phyloP scores from a whole-genome alignment of 30 jellyfish, hydroid and myxozoan species.

The Clytia hemisphaerica region DNA sequence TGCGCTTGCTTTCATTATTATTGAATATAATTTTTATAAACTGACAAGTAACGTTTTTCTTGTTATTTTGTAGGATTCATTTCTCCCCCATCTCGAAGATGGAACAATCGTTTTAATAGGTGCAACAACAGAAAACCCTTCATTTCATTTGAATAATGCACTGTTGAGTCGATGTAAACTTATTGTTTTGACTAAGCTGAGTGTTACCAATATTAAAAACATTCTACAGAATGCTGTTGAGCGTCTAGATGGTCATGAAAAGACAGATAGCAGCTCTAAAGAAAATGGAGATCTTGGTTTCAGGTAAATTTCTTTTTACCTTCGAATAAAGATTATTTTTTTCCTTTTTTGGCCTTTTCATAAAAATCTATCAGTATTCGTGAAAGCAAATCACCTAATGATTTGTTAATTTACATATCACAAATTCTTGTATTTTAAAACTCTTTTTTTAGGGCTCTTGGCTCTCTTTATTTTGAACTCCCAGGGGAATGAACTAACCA shows the following conservation, averaged over 20 bases:
- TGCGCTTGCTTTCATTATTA: no score
- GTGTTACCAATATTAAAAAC: slow-evolving; percentile 24
- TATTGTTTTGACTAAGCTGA: slow-evolving; percentile 46
- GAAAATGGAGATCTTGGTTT: neutral
- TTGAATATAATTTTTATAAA: no score
- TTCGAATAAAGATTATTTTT: neutral
- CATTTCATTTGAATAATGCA: slow-evolving; percentile 84
- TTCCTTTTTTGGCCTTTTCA: no score
- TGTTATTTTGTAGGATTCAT: no score
- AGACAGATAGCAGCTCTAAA: neutral
- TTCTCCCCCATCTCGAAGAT: slow-evolving; percentile 87
- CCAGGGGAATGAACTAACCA: no score
- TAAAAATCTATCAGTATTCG: no score
- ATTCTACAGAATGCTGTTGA: slow-evolving; percentile 37
- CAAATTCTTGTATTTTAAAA: no score
- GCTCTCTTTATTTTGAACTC: no score
- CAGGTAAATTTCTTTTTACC: neutral
- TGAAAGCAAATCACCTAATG: no score
- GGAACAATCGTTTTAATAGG: slow-evolving; percentile 89
- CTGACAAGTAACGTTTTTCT: no score
- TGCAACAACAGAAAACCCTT: slow-evolving; percentile 96
- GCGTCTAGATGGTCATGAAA: slow-evolving; percentile 22
- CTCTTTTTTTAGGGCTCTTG: no score
- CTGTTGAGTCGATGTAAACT: slow-evolving; percentile 76
- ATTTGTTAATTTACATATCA: no score